Conservation (phyloP, 2,113 vertebrate species). For the Calidris pygmaea region DNA sequence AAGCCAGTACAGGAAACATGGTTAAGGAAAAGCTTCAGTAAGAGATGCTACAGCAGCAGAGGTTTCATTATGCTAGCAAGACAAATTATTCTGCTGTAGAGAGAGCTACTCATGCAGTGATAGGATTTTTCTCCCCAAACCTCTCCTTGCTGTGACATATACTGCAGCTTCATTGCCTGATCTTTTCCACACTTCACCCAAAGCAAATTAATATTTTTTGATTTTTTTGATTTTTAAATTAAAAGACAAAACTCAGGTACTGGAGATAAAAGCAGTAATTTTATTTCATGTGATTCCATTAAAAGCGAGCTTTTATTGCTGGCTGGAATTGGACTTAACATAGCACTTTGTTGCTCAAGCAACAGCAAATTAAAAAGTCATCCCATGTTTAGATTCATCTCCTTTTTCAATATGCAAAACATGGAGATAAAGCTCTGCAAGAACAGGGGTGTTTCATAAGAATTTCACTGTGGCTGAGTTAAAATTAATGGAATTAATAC, state of each 20-base stretch:
- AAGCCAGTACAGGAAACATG: neutral
- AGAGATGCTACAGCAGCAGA: neutral
- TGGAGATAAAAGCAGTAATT: neutral
- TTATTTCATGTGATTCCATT: neutral
- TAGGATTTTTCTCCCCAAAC: neutral
- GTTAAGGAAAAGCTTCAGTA: neutral
- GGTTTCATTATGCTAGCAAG: neutral
- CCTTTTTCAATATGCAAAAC: neutral
- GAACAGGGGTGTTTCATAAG: neutral
- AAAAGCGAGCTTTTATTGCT: neutral
- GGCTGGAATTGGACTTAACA: neutral
- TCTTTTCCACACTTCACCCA: neutral
- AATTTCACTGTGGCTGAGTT: neutral
- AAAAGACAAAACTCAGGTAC: neutral
- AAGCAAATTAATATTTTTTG: neutral
- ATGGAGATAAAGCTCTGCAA: neutral
- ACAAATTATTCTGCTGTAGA: neutral
- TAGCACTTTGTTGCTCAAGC: neutral
- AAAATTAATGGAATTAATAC: neutral
- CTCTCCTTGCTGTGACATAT: neutral
- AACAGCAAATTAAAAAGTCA: rapidly evolving
- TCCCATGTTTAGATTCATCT: neutral
- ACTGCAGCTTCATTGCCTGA: neutral
- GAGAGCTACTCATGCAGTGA: neutral
- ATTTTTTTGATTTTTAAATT: neutral